A percentile compares a stretch with the other conserved stretches of the same genome.
phyloP scores from a whole-genome alignment of 2,797 vertebrate genomes.

The Myotis daubentonii region DNA sequence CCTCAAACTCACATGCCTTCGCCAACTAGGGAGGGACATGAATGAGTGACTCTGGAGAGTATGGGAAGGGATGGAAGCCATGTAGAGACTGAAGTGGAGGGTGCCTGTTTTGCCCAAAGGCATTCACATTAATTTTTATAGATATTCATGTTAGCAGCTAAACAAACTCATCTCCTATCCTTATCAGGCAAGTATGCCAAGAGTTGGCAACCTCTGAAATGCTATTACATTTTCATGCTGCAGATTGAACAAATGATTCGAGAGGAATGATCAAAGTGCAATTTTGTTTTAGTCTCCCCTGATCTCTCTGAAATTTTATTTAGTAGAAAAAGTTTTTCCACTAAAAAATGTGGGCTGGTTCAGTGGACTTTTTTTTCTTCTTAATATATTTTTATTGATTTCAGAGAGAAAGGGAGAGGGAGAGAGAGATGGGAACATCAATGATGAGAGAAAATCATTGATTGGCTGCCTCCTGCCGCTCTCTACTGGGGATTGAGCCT shows the following conservation, averaged over 20 bases:
- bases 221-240: conserved; percentile 35
- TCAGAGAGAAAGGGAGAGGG: no score
- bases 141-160: background rate
- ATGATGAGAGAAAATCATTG: no score
- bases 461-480: no score
- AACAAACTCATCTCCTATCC: background rate
- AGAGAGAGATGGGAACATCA: no score
- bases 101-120: background rate
- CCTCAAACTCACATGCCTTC: background rate
- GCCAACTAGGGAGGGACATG: background rate
- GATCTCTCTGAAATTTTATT: background rate
- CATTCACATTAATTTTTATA: background rate
- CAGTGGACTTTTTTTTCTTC: background rate
- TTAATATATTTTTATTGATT: no score
- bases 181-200: background rate
- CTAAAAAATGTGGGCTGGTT: background rate
- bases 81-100: background rate
- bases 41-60: background rate
- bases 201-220: background rate
- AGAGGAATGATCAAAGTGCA: background rate
- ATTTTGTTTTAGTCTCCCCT: background rate
- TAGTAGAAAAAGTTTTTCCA: background rate
- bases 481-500: no score
- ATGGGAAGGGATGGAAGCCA: background rate
- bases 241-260: background rate